Conservation (phyloP, 1,140 invertebrate species). For the Hormaphis cornu region DNA sequence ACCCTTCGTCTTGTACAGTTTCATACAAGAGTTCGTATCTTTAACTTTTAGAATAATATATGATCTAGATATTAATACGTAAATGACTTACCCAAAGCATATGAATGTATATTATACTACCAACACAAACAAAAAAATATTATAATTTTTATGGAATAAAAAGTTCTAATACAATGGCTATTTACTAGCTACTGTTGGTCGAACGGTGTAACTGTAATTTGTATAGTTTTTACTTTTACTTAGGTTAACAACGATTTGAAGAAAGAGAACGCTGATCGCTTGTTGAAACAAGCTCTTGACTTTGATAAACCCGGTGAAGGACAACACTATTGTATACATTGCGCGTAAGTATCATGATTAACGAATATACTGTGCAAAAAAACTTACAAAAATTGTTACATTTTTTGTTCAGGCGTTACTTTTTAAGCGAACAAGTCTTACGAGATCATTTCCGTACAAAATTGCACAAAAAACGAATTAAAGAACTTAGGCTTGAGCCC, state of each 20-base stretch:
- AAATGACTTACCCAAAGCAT: too few species aligned
- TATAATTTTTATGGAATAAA: too few species aligned
- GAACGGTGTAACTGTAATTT: too few species aligned
- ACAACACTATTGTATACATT: conserved; percentile 88
- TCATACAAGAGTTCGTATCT: too few species aligned
- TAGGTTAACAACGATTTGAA: conserved; percentile 70
- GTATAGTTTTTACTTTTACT: conserved; percentile 34
- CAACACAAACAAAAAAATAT: too few species aligned
- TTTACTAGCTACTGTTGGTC: too few species aligned
- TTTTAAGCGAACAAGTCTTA: conserved; percentile 69
- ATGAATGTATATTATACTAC: too few species aligned
- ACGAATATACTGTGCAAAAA: too few species aligned
- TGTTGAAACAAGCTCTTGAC: conserved; percentile 78
- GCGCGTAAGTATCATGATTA: conserved; percentile 57
- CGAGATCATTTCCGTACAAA: conserved; percentile 79
- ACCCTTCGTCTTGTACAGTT: too few species aligned
- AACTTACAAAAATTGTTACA: not conserved
- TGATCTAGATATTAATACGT: too few species aligned
- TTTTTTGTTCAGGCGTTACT: conserved; percentile 61
- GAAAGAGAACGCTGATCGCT: conserved; percentile 56
- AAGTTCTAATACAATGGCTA: too few species aligned
- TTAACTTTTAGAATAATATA: too few species aligned
- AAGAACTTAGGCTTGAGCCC: conserved; percentile 81
- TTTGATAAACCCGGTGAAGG: conserved; percentile 79
- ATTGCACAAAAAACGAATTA: conserved; percentile 80